A percentile compares a stretch with the other conserved stretches of the same genome.
phyloP scores from a whole-genome alignment of 2,888 invertebrate species.

The Pseudoips prasinana region DNA sequence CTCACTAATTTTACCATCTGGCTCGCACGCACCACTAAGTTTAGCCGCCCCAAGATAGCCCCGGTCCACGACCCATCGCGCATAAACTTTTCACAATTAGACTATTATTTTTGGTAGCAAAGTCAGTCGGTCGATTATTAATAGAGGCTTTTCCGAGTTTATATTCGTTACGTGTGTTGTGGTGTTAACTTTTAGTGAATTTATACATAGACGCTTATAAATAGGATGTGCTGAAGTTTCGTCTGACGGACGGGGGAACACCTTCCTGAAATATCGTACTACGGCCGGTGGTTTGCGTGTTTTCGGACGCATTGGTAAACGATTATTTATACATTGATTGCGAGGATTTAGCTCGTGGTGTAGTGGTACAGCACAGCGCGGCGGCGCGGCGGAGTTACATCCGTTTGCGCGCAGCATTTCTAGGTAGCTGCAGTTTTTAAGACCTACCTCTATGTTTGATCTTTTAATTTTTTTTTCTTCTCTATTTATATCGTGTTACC shows the following conservation, averaged over 20 bases:
- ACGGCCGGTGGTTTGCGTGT: conserved; percentile 77
- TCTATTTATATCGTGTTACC: too few relatives aligned
- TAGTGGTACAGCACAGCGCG: conserved; percentile 40
- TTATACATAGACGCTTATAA: conserved; percentile 83
- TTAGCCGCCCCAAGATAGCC: conserved; percentile 83
- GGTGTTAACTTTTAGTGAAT: conserved; percentile 83
- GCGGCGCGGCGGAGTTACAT: conserved; percentile 28
- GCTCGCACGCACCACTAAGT: conserved; percentile 81
- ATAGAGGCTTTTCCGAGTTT: conserved; percentile 83
- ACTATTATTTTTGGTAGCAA: conserved; percentile 83
- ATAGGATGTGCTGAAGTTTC: conserved; percentile 82
- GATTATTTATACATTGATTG: conserved; percentile 80
- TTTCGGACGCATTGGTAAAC: conserved; percentile 81
- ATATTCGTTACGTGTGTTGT: conserved; percentile 83
- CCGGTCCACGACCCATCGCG: conserved; percentile 82
- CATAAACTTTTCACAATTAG: conserved; percentile 83
- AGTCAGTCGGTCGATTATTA: conserved; percentile 83
- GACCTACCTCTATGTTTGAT: conserved; percentile 13
- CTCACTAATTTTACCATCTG: conserved; percentile 82
- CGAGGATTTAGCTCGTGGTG: conserved; percentile 54
- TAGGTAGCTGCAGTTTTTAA: conserved; percentile 26
- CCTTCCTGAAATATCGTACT: conserved; percentile 83
- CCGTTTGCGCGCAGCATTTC: background rate
- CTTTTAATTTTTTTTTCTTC: too few relatives aligned
- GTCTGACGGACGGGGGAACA: conserved; percentile 82